Evolutionary conservation across 2,888 invertebrate species (phyloP), one percentile per base, ranked within the genome.

Genomic region (Galerucella calmariensis): DNA sequence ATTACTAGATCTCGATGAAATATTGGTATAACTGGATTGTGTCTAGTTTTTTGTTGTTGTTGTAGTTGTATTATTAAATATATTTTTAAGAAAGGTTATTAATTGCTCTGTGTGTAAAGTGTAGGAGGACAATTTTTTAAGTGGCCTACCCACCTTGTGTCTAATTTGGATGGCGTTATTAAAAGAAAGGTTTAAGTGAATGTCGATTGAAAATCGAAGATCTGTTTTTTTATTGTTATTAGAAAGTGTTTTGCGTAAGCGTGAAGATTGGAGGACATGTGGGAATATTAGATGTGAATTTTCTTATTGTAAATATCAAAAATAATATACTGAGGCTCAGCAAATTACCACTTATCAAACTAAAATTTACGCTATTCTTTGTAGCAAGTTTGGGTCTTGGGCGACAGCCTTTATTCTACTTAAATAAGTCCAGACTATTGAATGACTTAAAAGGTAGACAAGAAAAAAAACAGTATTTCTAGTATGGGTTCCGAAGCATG

Each of bases 111-210:
- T 44, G 20, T 16, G 16, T 44, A 46, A 14, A 48, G 46, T 65
- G 46, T 65, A 20, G 63, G 46, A 65, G 44, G 63, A 20, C 63
- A 65, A 16, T 44, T 3, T 44, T 65, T 16, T 5, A 44, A 65
- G 46, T 41, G 46, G 63, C 27, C 63, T 65, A 46, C 63, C 63
- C 63, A 65, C 63, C 10, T 10, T 20, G 35, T 24, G 3, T 46
- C 0, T n/a, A 65, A 46, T 70, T 74, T 70, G 70, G 67, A 61
- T 74, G 76, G 71, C 66, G 35, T 70, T 74, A 71, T 76, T 74
- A 69, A 76, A 76, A 73, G 71, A 61, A 61, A 41, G n/a, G n/a
- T 20, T 16, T 9, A 56, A 56, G 10, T 56, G 11, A 51, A 51
- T 56, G 20, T 20, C 10, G 56, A 20, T 20, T 56, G 2, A 16